phyloP scores from a whole-genome alignment of 2,888 invertebrate genomes.

The Cerastis leucographa region DNA sequence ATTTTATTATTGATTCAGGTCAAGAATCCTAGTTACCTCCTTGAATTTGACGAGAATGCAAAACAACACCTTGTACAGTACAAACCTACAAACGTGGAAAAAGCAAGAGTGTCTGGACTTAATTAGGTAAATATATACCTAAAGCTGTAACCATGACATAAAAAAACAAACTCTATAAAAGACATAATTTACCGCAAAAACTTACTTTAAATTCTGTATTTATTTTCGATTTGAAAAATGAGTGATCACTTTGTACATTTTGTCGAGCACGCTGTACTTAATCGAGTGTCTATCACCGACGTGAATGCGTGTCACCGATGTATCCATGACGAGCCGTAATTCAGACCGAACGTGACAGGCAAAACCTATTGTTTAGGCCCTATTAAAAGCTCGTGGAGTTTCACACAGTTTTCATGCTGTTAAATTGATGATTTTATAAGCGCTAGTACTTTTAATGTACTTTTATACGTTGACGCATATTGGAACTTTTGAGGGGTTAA shows the following conservation, averaged over 20 bases:
- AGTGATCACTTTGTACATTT: slow-evolving; percentile 46
- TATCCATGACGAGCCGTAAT: slow-evolving; percentile 57
- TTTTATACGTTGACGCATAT: not conserved
- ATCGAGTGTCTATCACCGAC: slow-evolving; percentile 65
- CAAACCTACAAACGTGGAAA: not conserved
- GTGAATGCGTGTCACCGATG: slow-evolving; percentile 64
- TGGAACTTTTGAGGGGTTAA: not conserved
- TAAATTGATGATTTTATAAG: slow-evolving; percentile 50
- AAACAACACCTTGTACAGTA: too few species aligned
- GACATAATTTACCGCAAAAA: not conserved
- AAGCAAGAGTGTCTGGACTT: not conserved
- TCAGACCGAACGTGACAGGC: slow-evolving; percentile 57
- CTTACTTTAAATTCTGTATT: slow-evolving; percentile 13
- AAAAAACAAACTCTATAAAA: not conserved
- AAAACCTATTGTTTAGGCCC: slow-evolving; percentile 61
- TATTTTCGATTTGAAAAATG: slow-evolving; percentile 44
- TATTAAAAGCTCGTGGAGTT: slow-evolving; percentile 51
- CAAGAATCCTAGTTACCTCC: too few species aligned
- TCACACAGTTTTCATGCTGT: slow-evolving; percentile 39
- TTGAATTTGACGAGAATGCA: too few species aligned
- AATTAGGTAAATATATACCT: not conserved
- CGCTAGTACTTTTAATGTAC: not conserved
- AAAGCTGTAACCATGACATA: not conserved
- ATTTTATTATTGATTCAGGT: too few species aligned
- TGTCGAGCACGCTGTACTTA: slow-evolving; percentile 53